These are phyloP conservation scores for Arenaria interpres DNA, from an alignment of 2,113 vertebrate species.

Conservation along the genomic window DNA sequence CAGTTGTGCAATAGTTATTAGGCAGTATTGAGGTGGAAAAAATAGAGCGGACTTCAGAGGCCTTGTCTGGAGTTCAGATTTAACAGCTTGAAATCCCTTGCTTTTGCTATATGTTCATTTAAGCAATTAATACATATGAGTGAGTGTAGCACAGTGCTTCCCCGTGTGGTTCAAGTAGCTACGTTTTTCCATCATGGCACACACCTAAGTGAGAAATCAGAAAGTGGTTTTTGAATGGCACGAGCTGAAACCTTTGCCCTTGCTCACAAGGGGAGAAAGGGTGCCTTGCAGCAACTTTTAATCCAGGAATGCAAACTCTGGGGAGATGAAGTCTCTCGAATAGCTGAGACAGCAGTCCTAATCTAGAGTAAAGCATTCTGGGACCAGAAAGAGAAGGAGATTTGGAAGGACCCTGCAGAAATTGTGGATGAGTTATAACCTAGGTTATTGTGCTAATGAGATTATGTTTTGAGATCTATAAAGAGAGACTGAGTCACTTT, in stretches of 20 bases:
- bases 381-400: neutral
- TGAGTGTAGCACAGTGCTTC: neutral
- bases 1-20: neutral
- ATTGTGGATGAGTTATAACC: neutral
- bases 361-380: neutral
- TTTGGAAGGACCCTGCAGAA: conserved; percentile 15
- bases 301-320: neutral
- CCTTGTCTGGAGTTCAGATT: neutral
- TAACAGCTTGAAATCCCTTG: neutral
- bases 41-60: neutral
- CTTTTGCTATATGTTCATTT: neutral
- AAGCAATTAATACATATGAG: neutral
- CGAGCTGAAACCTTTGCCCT: neutral
- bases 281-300: neutral
- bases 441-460: neutral
- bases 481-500: neutral
- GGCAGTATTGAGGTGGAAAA: neutral
- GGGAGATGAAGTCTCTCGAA: neutral
- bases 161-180: fast-evolving
- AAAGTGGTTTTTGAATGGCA: neutral
- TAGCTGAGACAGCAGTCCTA: neutral
- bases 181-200: neutral
- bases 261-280: neutral
- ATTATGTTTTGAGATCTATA: neutral
- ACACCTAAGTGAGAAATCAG: neutral